Conservation (phyloP, 2,113 vertebrate genomes). For the Carollia perspicillata region DNA sequence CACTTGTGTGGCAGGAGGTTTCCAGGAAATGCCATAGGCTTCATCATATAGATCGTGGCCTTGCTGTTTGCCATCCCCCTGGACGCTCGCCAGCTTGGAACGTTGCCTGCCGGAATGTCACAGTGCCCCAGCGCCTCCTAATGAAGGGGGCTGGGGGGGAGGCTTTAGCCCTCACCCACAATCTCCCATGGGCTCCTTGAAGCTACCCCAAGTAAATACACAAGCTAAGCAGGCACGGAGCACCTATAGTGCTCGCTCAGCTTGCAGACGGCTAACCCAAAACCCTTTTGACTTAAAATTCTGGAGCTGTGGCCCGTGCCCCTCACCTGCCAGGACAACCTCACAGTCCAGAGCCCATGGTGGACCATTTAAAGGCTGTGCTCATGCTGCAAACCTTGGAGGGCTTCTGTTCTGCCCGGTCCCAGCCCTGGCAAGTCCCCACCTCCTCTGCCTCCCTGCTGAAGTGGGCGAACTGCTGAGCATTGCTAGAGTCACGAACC, state of each 20-base stretch:
- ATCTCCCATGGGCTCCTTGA: neutral
- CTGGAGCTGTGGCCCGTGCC: neutral
- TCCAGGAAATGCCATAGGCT: neutral
- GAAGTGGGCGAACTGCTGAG: neutral
- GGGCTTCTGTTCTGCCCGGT: neutral
- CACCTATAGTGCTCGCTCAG: neutral
- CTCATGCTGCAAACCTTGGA: neutral
- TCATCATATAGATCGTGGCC: neutral
- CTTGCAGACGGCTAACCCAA: neutral
- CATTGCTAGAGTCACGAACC: accelerated
- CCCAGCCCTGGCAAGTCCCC: neutral
- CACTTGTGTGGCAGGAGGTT: neutral
- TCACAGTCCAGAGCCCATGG: neutral
- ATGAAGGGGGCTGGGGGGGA: neutral
- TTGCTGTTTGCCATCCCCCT: accelerated
- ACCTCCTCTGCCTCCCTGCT: neutral
- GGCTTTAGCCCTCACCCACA: neutral
- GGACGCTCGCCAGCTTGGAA: neutral
- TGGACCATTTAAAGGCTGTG: neutral
- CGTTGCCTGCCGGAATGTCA: neutral
- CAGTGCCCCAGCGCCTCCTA: neutral
- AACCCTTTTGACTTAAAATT: neutral
- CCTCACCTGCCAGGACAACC: neutral
- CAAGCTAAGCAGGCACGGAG: neutral
- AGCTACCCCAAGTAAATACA: neutral